These are phyloP conservation scores for Mus caroli DNA, from an alignment of 2,797 vertebrate genomes.

Conservation along the genomic window DNA sequence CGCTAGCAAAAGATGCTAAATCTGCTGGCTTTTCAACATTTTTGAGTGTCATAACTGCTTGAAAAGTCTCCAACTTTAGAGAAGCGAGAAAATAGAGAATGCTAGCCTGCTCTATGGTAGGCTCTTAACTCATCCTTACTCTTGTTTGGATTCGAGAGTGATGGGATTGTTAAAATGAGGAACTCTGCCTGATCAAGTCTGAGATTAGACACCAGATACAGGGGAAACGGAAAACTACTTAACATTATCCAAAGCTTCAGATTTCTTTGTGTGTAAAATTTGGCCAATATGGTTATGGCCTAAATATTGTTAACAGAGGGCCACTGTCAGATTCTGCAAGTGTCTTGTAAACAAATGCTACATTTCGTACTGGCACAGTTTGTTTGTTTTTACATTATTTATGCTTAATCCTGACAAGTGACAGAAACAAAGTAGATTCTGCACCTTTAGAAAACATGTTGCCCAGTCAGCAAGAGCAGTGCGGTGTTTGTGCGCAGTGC, in stretches of 20 bases:
- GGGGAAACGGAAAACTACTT: conserved; percentile 51
- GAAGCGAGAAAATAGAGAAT: neutral
- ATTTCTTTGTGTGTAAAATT: conserved; percentile 76
- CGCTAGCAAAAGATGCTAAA: conserved; percentile 24
- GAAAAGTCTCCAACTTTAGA: neutral
- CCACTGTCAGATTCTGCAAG: conserved; percentile 83
- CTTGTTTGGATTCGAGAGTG: conserved; percentile 38
- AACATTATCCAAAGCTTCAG: conserved; percentile 60
- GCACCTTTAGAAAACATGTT: conserved; percentile 87
- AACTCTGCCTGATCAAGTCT: conserved; percentile 48
- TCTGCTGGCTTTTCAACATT: conserved; percentile 3
- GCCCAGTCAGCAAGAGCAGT: conserved; percentile 82
- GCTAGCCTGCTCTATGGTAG: neutral
- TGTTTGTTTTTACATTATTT: conserved; percentile 85
- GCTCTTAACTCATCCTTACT: conserved; percentile 1
- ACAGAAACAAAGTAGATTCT: conserved; percentile 83
- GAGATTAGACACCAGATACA: conserved; percentile 52
- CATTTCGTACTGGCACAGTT: conserved; percentile 82
- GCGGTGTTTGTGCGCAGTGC: conserved; percentile 72
- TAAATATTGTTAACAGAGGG: conserved; percentile 81
- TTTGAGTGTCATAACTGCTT: neutral
- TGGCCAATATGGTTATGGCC: conserved; percentile 83
- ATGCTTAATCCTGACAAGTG: conserved; percentile 84
- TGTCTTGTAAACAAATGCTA: conserved; percentile 83
- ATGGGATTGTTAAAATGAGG: neutral